These are phyloP conservation scores for Cephus rjabovi DNA, from an alignment of 2,888 invertebrate genomes.

Conservation along the genomic window DNA sequence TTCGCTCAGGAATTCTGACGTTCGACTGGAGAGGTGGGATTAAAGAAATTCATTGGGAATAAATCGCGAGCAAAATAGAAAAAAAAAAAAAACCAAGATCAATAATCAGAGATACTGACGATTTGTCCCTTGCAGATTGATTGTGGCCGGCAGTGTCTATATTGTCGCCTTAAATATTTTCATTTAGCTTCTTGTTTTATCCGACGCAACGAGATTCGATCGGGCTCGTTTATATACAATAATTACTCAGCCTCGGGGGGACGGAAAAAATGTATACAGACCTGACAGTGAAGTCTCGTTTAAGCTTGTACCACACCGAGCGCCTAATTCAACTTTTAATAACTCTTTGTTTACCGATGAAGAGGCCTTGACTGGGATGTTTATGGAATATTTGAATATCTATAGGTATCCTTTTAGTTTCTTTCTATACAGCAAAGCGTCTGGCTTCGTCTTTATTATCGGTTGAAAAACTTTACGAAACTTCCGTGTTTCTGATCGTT, in stretches of 20 bases:
- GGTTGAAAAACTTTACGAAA: not conserved
- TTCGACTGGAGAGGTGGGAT: not conserved
- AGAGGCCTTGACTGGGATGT: not conserved
- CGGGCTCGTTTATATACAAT: not conserved
- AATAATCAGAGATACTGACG: not conserved
- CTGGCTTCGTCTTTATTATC: not conserved
- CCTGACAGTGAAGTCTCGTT: not conserved
- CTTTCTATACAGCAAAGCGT: not conserved
- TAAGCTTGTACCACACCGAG: not conserved
- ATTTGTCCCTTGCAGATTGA: not conserved
- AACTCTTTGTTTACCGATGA: not conserved
- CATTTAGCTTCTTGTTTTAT: not conserved
- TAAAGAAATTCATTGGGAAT: too few relatives aligned
- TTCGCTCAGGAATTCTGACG: not conserved
- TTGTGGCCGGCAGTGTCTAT: not conserved
- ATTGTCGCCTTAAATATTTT: not conserved
- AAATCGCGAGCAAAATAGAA: not conserved
- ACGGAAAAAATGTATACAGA: not conserved
- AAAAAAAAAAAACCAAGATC: not conserved
- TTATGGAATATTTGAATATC: not conserved
- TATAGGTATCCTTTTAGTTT: not conserved
- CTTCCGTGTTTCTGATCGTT: not conserved
- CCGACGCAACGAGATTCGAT: not conserved
- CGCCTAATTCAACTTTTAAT: not conserved
- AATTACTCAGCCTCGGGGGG: not conserved